These are phyloP conservation scores for Andrena camellia DNA, from an alignment of 2,888 invertebrate genomes.

Conservation along the genomic window DNA sequence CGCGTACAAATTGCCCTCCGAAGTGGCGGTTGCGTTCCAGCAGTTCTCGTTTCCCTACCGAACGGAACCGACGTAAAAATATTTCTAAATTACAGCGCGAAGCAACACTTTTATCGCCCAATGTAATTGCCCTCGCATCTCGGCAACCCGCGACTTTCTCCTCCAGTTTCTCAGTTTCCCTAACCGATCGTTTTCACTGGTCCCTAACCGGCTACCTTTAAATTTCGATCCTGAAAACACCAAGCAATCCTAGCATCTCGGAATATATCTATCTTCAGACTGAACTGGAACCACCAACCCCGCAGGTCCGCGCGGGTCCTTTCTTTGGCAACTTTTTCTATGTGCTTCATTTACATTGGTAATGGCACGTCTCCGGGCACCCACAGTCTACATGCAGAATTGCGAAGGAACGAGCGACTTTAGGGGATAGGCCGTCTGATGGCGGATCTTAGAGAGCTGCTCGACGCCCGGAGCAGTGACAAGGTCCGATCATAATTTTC, in stretches of 20 bases:
- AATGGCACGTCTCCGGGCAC: constrained; percentile 22
- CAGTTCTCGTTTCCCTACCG: constrained; percentile 53
- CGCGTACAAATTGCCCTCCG: constrained; percentile 55
- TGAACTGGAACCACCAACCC: too few species aligned
- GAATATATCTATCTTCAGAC: too few species aligned
- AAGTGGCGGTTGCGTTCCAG: constrained; percentile 58
- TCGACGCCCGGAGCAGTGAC: constrained; percentile 82
- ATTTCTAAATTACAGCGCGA: constrained; percentile 67
- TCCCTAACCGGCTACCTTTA: background rate
- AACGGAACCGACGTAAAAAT: constrained; percentile 67
- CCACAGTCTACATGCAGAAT: background rate
- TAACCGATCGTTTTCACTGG: constrained; percentile 26
- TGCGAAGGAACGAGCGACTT: constrained; percentile 23
- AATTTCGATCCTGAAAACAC: constrained; percentile 1
- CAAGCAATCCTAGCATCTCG: too few species aligned
- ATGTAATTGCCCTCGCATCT: constrained; percentile 70
- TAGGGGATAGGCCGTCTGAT: constrained; percentile 35
- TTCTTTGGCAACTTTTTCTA: constrained; percentile 26
- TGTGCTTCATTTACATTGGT: constrained; percentile 34
- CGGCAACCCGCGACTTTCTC: constrained; percentile 64
- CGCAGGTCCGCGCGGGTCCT: background rate
- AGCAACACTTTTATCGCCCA: constrained; percentile 68
- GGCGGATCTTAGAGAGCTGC: constrained; percentile 60
- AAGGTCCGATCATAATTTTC: constrained; percentile 83
- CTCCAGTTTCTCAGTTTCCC: constrained; percentile 64